Evolutionary conservation across 2,888 invertebrate species (phyloP).

Genomic region (Noctua janthe): DNA sequence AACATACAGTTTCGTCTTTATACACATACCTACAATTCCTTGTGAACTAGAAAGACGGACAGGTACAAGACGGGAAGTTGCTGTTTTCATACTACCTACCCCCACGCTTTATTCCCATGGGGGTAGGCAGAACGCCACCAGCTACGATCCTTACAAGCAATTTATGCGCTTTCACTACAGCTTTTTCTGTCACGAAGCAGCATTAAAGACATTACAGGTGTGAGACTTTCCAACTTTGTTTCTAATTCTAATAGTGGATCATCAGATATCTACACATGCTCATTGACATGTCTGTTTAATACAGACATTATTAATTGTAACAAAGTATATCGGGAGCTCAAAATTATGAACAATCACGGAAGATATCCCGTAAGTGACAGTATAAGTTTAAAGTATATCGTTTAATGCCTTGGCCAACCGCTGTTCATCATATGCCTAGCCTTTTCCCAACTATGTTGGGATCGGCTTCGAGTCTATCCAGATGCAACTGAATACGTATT

Average conservation of each 20-base stretch:
- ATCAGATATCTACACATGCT: neutral
- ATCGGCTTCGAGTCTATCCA: too few species aligned
- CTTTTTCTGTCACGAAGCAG: neutral
- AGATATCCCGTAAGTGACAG: too few species aligned
- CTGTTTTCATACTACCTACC: neutral
- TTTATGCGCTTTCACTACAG: neutral
- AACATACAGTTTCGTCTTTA: neutral
- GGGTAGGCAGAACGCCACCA: neutral
- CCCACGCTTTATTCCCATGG: neutral
- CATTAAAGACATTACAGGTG: neutral
- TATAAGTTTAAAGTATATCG: neutral
- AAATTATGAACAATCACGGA: too few species aligned
- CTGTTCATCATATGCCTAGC: too few species aligned
- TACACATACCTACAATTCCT: neutral
- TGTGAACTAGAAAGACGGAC: neutral
- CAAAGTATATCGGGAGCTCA: too few species aligned
- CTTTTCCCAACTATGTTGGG: too few species aligned
- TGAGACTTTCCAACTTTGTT: neutral
- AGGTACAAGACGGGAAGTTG: neutral
- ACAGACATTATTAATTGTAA: too few species aligned
- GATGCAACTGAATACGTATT: too few species aligned
- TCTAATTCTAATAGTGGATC: neutral
- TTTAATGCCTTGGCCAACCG: neutral
- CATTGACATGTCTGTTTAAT: neutral
- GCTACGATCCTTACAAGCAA: neutral